Evolutionary conservation across 1,140 invertebrate species (phyloP), one percentile per base, ranked within the genome.

Genomic region (Lepidurus couesii): DNA sequence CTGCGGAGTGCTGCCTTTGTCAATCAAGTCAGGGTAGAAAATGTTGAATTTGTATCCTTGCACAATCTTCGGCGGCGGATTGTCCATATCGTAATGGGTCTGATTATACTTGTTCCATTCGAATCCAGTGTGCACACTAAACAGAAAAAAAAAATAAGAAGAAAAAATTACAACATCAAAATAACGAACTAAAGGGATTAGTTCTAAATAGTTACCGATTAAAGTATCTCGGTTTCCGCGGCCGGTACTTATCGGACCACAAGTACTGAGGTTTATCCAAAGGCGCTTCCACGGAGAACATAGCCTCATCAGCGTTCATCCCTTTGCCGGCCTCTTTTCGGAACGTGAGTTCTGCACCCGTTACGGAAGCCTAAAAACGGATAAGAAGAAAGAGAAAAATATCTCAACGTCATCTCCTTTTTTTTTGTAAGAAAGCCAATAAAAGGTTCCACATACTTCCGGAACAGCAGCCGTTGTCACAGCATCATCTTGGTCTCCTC

Each of bases 21-120:
- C 95, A 82, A 99, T 98, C 73, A 99, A 88, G 89, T 99, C 98
- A 0, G 98, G 98, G 88, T 98, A 99, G 87, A 99, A 99, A 80
- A 99, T 99, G 87, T 99, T 99, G 86, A 99, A 99, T 85, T 99
- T 99, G 87, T 99, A 99, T 42, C 98, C 98, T 86, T 99, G 98
- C 0, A 99, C 98, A 84, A 99, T 98, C 87, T 99, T 99, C 0
- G 98, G 98, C 21, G 98, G 98, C 53, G 98, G 98, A 89, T 99
- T 99, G 86, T 99, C 98, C 91, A 99, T 97, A 84, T 99, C 98
- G 85, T 99, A 99, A 88, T 99, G 98, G 21, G 97, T 99, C 86
- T 99, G 98, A 87, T 99, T 99, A 85, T 99, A 99, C 85, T 99
- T 99, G 86, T 99, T 99, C 98, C 98, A 99, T 84, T 99, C 98